These are phyloP conservation scores for Rhagonycha fulva DNA, from an alignment of 2,888 invertebrate genomes.

Conservation along the genomic window DNA sequence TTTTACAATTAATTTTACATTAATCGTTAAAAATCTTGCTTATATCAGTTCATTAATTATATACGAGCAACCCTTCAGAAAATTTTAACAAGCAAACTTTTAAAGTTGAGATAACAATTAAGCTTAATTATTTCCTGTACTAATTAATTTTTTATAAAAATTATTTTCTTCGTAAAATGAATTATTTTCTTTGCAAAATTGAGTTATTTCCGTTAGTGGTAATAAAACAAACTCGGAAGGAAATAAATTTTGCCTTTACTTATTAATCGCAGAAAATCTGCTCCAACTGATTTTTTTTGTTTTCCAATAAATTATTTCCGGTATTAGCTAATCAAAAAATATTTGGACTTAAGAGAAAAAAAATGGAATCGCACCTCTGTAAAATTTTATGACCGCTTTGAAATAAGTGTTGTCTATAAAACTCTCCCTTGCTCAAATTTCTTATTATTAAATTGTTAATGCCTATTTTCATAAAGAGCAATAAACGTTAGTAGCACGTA, in stretches of 20 bases:
- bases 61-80: background rate
- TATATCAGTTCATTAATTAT: background rate
- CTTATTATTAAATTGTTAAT: background rate
- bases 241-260: background rate
- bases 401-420: background rate
- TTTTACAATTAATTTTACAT: background rate
- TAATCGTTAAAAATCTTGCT: background rate
- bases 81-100: background rate
- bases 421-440: background rate
- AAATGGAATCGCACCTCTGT: background rate
- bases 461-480: background rate
- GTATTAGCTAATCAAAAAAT: too few relatives aligned
- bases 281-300: too few relatives aligned
- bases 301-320: too few relatives aligned
- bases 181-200: background rate
- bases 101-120: background rate
- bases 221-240: background rate
- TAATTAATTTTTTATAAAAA: background rate
- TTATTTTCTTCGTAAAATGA: background rate
- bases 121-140: background rate
- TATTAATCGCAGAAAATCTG: background rate
- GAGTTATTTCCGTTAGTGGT: background rate
- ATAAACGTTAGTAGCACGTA: background rate
- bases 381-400: background rate
- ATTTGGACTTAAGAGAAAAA: too few relatives aligned